Conservation (phyloP, 2,113 vertebrate genomes). For the Guaruba guarouba region DNA sequence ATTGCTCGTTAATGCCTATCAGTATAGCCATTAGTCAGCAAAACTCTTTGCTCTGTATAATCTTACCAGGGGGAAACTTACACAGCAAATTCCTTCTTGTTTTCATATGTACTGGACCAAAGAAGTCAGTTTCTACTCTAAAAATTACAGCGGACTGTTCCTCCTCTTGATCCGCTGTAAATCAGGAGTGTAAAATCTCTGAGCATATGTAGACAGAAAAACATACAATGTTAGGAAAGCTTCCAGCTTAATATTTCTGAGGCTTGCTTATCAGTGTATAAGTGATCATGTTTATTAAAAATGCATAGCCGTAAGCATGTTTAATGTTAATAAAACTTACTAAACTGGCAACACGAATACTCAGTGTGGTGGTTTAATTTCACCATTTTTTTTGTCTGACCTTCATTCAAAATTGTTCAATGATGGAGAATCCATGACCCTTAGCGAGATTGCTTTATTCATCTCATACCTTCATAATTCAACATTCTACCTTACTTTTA, state of each 20-base stretch:
- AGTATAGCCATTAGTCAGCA: constrained; percentile 65
- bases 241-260: neutral
- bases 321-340: neutral
- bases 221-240: neutral
- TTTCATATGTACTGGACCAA: neutral
- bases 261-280: neutral
- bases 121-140: constrained; percentile 1
- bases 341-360: neutral
- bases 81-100: constrained; percentile 27
- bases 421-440: neutral
- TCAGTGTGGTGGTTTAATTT: neutral
- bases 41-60: constrained; percentile 31
- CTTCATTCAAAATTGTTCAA: neutral
- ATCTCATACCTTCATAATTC: neutral
- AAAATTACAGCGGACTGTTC: neutral
- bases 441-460: neutral
- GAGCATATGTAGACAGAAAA: neutral
- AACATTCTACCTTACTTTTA: neutral
- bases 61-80: constrained; percentile 34
- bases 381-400: neutral
- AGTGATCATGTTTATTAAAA: neutral
- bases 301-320: neutral
- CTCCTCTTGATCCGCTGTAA: neutral
- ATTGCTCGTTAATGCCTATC: constrained; percentile 62
- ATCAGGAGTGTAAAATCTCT: neutral